Evolutionary conservation across 2,888 invertebrate genomes (phyloP), one percentile per base, ranked within the genome.

Genomic region (Portevinia maculata): DNA sequence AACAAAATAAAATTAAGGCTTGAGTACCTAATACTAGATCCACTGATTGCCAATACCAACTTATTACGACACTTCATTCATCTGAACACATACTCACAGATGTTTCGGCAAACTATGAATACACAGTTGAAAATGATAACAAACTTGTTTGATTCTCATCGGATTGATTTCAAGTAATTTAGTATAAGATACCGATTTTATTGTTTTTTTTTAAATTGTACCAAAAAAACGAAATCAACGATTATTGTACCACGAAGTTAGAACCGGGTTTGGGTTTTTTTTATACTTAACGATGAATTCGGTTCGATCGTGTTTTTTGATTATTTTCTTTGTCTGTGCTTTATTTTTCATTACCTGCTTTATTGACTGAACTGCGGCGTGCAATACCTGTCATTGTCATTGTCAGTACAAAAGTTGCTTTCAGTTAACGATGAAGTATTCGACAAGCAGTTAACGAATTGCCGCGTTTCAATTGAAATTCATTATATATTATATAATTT

Each of bases 371-470:
- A 37, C 24, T 34, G 30, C 44, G 17, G 39, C 32, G 32, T 52
- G 44, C n/a, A n/a, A n/a, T n/a, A n/a, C n/a, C n/a, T n/a, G n/a
- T n/a, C n/a, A n/a, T n/a, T n/a, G n/a, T n/a, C n/a, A n/a, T n/a
- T n/a, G n/a, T 30, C 79, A 81, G 79, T 75, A 30, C 17, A 28
- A 17, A 5, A 46, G 11, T 59, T 69, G 59, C 64, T 13, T n/a
- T 32, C 79, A 62, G 41, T 50, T 34, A 44, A 30, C 44, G 11
- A 75, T 60, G 74, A 32, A n/a, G 65, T 55, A 30, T 64, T 50
- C 44, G 41, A 24, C 37, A 46, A 39, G 52, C 53, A 8, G 37
- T 59, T 32, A 48, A 64, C 8, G 9, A 41, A 39, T 6, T 48
- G 15, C n/a, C 55, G 44, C 32, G 24, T 5, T 28, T 55, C n/a